These are phyloP conservation scores for Melanotaenia duboulayi DNA, from an alignment of 2,113 vertebrate genomes.

Conservation along the genomic window DNA sequence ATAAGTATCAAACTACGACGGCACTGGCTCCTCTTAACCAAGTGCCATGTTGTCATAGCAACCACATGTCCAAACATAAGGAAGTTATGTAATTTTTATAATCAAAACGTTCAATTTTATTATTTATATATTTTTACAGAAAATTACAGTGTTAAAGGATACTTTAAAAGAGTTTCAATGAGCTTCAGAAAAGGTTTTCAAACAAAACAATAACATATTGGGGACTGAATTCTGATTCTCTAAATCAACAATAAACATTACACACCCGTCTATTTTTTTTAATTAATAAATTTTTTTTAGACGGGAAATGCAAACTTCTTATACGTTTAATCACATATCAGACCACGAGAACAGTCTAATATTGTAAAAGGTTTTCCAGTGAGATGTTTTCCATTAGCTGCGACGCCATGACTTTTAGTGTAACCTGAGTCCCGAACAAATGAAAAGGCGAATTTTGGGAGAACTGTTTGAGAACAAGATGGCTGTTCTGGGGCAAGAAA, in stretches of 20 bases:
- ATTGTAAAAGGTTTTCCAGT: conserved; percentile 8
- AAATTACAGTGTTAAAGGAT: background rate
- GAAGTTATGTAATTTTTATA: conserved; percentile 24
- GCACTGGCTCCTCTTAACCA: background rate
- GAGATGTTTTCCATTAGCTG: conserved; percentile 43
- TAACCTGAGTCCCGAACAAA: conserved; percentile 71
- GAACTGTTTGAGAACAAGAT: conserved; percentile 82
- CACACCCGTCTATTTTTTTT: background rate
- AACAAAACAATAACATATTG: background rate
- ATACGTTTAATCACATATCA: background rate
- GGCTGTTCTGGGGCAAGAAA: conserved; percentile 77
- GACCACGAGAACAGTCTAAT: too few relatives aligned
- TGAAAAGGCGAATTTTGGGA: conserved; percentile 51
- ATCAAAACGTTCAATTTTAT: background rate
- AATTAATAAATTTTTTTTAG: too few relatives aligned
- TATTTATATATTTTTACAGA: too few relatives aligned
- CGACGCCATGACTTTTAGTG: conserved; percentile 69
- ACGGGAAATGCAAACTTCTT: background rate
- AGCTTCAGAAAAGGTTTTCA: background rate
- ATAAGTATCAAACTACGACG: background rate
- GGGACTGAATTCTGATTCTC: background rate
- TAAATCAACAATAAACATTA: background rate
- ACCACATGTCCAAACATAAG: conserved; percentile 53
- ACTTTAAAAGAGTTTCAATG: background rate
- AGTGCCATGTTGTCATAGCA: conserved; percentile 62